Percentiles rank a stretch among this genome's conserved stretches.
Evolutionary conservation across 92 coral and sea anemone species (phyloP).

Genomic region (Actinernus sp.): DNA sequence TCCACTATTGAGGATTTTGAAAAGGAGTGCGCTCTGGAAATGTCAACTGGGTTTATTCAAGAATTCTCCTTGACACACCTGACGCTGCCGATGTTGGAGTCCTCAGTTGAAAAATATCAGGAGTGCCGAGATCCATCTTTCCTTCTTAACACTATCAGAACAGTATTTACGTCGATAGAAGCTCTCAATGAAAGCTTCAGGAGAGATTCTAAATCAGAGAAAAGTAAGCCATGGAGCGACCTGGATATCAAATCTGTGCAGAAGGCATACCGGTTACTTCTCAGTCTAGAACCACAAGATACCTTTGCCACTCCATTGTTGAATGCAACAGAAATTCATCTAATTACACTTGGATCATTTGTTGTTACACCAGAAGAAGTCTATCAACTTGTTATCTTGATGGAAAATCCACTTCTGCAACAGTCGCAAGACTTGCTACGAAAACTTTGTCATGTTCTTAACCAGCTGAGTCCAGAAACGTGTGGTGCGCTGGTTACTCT

Average conservation of each 20-base stretch:
- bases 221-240: conserved; percentile 7
- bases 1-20: conserved; percentile 89
- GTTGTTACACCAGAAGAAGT: conserved; percentile 69
- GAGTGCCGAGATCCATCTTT: conserved; percentile 85
- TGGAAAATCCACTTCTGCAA: conserved; percentile 89
- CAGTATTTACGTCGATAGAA: conserved; percentile 91
- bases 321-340: conserved; percentile 93
- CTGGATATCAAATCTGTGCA: conserved; percentile 81
- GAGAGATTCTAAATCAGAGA: conserved; percentile 11
- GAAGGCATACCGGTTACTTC: conserved; percentile 75
- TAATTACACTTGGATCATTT: conserved; percentile 71
- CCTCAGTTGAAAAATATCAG: conserved; percentile 81
- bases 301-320: conserved; percentile 66
- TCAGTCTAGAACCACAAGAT: conserved; percentile 80
- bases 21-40: conserved; percentile 94
- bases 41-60: conserved; percentile 86
- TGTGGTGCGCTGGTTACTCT: conserved; percentile 50
- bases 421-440: conserved; percentile 75
- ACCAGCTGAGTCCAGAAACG: conserved; percentile 60
- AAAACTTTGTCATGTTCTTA: conserved; percentile 74
- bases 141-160: conserved; percentile 91
- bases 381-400: conserved; percentile 73
- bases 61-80: conserved; percentile 95
- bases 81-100: conserved; percentile 82
- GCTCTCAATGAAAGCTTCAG: conserved; percentile 97